phyloP scores from a whole-genome alignment of 2,888 invertebrate genomes.

The Argyresthia goedartella region DNA sequence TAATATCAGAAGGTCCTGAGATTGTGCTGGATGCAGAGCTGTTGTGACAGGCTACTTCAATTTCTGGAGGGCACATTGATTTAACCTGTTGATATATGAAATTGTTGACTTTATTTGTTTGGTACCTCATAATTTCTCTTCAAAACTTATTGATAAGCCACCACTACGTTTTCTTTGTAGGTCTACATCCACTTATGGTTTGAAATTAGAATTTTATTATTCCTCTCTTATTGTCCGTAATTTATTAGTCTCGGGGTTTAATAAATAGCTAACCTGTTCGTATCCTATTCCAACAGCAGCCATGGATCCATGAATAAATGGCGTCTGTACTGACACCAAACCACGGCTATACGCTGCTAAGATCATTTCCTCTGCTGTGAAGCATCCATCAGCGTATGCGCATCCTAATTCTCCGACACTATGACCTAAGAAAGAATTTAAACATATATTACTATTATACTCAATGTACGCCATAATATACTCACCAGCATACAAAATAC shows the following conservation, averaged over 20 bases:
- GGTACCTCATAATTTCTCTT: too few species aligned
- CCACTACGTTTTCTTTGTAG: too few species aligned
- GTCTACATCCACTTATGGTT: too few species aligned
- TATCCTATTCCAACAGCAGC: conserved; percentile 84
- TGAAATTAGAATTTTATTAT: too few species aligned
- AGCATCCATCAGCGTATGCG: conserved; percentile 92
- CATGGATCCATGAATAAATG: conserved; percentile 83
- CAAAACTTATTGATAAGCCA: too few species aligned
- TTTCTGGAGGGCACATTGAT: conserved; percentile 64
- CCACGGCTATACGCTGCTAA: conserved; percentile 86
- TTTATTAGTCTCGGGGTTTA: too few species aligned
- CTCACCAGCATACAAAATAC: too few species aligned
- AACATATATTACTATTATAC: not conserved
- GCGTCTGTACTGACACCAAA: conserved; percentile 75
- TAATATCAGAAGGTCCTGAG: conserved; percentile 77
- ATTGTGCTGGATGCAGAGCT: conserved; percentile 82
- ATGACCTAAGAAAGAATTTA: conserved; percentile 75
- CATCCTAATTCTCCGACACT: conserved; percentile 96
- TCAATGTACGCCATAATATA: too few species aligned
- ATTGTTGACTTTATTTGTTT: not conserved
- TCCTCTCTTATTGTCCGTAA: too few species aligned
- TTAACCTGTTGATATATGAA: not conserved
- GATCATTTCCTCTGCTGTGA: conserved; percentile 88
- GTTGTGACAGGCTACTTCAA: conserved; percentile 87
- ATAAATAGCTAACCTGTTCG: conserved; percentile 46